Percentiles rank a stretch among this genome's conserved stretches.
These are phyloP conservation scores for Netta rufina DNA, from an alignment of 2,797 vertebrate species.

Conservation along the genomic window DNA sequence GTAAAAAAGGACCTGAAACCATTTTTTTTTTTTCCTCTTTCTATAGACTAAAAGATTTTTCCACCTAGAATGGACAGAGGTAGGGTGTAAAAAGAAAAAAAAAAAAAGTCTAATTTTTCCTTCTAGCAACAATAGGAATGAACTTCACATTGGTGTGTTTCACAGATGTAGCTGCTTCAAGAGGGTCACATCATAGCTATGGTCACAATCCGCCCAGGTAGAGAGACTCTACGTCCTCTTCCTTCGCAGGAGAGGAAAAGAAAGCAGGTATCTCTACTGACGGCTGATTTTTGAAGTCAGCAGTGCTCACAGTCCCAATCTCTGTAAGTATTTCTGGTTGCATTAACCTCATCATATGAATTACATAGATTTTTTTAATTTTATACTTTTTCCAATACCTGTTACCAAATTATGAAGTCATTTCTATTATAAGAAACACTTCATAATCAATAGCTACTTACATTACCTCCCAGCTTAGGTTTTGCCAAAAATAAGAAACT, in stretches of 20 bases:
- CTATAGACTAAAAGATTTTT: neutral
- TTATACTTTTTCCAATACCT: neutral
- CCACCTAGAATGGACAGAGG: neutral
- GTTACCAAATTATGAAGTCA: conserved; percentile 12
- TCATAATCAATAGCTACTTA: conserved; percentile 43
- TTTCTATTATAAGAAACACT: neutral
- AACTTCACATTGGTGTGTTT: neutral
- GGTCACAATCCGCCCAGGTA: neutral
- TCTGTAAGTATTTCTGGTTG: neutral
- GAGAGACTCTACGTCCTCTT: neutral
- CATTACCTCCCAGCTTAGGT: neutral
- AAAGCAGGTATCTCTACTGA: neutral
- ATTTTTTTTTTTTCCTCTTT: neutral
- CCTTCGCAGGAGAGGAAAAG: neutral
- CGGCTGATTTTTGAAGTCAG: neutral
- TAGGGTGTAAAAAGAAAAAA: neutral
- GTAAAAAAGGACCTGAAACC: neutral
- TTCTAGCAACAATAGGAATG: neutral
- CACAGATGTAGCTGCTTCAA: neutral
- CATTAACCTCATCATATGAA: neutral
- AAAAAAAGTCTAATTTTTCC: neutral
- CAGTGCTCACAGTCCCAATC: neutral
- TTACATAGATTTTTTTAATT: neutral
- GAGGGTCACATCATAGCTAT: neutral
- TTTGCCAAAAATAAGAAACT: conserved; percentile 28